Evolutionary conservation across 2,797 vertebrate genomes (phyloP), one percentile per base, ranked within the genome.

Genomic region (Macropodus opercularis): DNA sequence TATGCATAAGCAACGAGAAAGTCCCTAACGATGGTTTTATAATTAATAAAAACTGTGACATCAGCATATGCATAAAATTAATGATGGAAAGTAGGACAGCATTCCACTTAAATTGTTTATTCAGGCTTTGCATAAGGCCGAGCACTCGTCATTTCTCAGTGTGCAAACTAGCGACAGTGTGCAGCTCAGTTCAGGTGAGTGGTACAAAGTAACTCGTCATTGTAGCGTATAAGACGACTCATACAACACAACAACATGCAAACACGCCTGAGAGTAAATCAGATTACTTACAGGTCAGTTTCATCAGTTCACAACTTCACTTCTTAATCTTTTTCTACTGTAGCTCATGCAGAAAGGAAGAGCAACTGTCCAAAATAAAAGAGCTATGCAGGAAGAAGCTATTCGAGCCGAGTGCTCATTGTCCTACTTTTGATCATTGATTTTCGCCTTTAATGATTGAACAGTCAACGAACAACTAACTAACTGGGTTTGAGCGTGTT

Each of bases 11-110:
- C 63, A 72, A 85, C 69, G 84, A 80, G 81, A 79, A 82, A 53
- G 60, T 54, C 68, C 56, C 74, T 86, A 85, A 87, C 89, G 70
- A 87, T 70, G 72, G 79, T 82, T 87, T 75, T 72, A 81, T 83
- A 87, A 85, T 79, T 86, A 67, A 86, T 84, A 17, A 79, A 85
- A 81, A 75, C 48, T 77, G 81, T 79, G 34, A 49, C 67, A 82
- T 87, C 80, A 86, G 85, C 81, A 81, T 63, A 60, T 69, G 75
- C 61, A 71, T 80, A 46, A 59, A 59, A 83, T 39, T 18, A 39
- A 39, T 18, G n/a, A 19, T 39, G 8, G 19, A 9, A 18, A 19
- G 36, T 39, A 18, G 36, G 17, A 19, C 36, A 39, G 17, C 36
- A 18, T 4, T 39, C 8, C 36, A 39, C 36, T 38, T 39, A 39